Evolutionary conservation across 2,113 vertebrate genomes (phyloP).

Genomic region (Strix aluco): DNA sequence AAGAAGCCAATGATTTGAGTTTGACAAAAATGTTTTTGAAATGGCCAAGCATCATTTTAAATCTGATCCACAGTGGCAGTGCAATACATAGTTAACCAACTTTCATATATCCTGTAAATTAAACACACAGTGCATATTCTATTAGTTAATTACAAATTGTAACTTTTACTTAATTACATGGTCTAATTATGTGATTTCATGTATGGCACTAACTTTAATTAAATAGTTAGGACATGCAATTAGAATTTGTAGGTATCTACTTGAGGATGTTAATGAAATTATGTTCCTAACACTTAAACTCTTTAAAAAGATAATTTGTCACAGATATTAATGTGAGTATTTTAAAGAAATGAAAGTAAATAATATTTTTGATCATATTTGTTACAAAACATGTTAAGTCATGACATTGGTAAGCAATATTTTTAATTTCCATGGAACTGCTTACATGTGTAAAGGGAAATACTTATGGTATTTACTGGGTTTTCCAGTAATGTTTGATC

Average conservation of each 20-base stretch:
- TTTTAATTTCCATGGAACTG: background rate
- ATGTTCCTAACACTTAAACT: background rate
- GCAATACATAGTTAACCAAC: background rate
- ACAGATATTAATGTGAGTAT: background rate
- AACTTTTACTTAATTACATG: conserved; percentile 8
- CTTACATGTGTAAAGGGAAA: background rate
- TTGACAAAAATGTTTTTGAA: background rate
- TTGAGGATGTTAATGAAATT: background rate
- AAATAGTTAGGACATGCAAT: background rate
- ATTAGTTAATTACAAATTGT: background rate
- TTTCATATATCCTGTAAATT: background rate
- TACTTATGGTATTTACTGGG: background rate
- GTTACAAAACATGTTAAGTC: background rate
- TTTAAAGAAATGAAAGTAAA: background rate
- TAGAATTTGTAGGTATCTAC: background rate
- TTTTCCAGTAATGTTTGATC: background rate
- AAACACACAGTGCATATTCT: background rate
- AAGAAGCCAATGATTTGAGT: background rate
- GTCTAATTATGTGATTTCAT: background rate
- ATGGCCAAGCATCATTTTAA: background rate
- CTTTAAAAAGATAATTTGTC: background rate
- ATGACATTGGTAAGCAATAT: background rate
- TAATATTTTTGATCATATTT: background rate
- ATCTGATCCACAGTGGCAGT: background rate
- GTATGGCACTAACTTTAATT: conserved; percentile 1